Conservation (phyloP, 2,113 vertebrate genomes). For the Calonectris borealis region DNA sequence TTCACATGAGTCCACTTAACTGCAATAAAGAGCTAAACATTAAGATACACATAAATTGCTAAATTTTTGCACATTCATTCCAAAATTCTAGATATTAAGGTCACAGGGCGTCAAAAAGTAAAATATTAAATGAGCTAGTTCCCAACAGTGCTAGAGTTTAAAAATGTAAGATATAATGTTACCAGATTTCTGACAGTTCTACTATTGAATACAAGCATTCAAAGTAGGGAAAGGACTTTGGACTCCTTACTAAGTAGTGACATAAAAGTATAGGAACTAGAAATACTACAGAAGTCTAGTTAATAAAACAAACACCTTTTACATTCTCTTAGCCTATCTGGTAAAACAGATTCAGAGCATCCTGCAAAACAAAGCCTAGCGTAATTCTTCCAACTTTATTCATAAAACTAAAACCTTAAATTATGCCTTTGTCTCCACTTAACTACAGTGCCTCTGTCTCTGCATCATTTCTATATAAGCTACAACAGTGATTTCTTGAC, state of each 20-base stretch:
- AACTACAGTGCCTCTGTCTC: background rate
- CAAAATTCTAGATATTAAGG: background rate
- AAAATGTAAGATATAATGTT: rapidly evolving
- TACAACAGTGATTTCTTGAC: background rate
- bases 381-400: background rate
- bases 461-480: background rate
- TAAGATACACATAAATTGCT: background rate
- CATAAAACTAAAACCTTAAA: background rate
- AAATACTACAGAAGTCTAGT: background rate
- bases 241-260: background rate
- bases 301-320: background rate
- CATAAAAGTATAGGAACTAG: background rate
- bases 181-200: background rate
- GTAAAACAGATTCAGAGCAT: background rate
- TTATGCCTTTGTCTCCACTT: background rate
- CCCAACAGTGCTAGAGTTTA: background rate
- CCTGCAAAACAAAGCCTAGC: background rate
- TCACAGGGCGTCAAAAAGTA: background rate
- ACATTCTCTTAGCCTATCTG: background rate
- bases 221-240: background rate
- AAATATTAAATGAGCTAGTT: background rate
- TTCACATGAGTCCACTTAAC: background rate
- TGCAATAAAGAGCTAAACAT: background rate
- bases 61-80: background rate
- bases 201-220: rapidly evolving